Evolutionary conservation across 2,113 vertebrate species (phyloP).

Genomic region (Thunnus maccoyii): DNA sequence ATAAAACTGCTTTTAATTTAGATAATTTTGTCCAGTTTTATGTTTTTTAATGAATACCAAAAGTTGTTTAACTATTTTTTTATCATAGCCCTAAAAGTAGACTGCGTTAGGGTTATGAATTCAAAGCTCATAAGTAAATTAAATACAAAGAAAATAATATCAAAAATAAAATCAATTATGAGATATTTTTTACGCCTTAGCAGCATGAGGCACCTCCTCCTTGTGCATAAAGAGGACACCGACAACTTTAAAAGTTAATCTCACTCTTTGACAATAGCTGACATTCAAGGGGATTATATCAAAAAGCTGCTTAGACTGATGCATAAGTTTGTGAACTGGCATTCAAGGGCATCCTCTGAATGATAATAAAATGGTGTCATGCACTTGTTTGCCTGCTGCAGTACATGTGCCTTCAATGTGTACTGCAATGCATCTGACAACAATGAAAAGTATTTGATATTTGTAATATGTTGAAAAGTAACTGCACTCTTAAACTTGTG

Average conservation of each 20-base stretch:
- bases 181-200: not conserved
- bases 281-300: slow-evolving; percentile 75
- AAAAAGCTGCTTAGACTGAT: slow-evolving; percentile 77
- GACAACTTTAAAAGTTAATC: slow-evolving; percentile 73
- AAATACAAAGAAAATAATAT: too few species aligned
- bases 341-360: slow-evolving; percentile 68
- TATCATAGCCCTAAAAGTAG: not conserved
- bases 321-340: slow-evolving; percentile 67
- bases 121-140: too few species aligned
- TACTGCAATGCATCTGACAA: not conserved
- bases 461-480: not conserved
- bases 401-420: not conserved
- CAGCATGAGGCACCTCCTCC: not conserved
- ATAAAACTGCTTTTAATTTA: slow-evolving; percentile 1
- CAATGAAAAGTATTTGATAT: not conserved
- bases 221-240: slow-evolving; percentile 11
- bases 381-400: not conserved
- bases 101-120: too few species aligned
- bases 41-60: not conserved
- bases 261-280: slow-evolving; percentile 80
- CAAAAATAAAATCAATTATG: not conserved
- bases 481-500: not conserved
- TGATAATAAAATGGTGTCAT: slow-evolving; percentile 24
- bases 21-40: not conserved
- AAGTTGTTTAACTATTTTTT: not conserved